These are phyloP conservation scores for Cantharis rufa DNA, from an alignment of 2,888 invertebrate species.

Conservation along the genomic window DNA sequence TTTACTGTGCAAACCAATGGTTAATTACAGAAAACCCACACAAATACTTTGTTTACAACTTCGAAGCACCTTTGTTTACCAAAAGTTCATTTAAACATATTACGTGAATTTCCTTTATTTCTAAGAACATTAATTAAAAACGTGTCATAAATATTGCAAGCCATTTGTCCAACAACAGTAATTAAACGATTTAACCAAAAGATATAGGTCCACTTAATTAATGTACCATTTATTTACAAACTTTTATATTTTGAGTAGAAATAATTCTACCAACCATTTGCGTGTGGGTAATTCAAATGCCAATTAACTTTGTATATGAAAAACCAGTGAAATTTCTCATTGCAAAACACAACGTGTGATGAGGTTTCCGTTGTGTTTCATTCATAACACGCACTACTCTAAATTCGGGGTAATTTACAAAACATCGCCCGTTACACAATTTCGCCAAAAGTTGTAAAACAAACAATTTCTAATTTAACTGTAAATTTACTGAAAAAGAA, in stretches of 20 bases:
- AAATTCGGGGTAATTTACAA: background rate
- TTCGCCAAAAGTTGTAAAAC: background rate
- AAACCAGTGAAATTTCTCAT: background rate
- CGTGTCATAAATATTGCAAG: background rate
- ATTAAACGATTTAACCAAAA: background rate
- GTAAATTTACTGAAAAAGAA: background rate
- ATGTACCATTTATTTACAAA: background rate
- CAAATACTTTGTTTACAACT: background rate
- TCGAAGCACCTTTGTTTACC: background rate
- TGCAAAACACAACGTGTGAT: background rate
- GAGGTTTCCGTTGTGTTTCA: background rate
- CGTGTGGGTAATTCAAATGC: background rate
- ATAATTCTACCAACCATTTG: background rate
- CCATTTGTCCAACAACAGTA: background rate
- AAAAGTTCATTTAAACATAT: background rate
- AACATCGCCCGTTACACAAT: background rate
- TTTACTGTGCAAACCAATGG: background rate
- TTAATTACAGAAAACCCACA: background rate
- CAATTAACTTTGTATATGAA: background rate
- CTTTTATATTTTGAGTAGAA: background rate
- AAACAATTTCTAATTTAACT: background rate
- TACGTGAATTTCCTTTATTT: background rate
- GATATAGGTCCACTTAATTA: background rate
- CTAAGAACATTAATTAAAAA: background rate
- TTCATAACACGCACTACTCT: background rate